Evolutionary conservation across 2,113 vertebrate genomes (phyloP), one percentile per base, ranked within the genome.

Genomic region (Ivindomyrus marchei): DNA sequence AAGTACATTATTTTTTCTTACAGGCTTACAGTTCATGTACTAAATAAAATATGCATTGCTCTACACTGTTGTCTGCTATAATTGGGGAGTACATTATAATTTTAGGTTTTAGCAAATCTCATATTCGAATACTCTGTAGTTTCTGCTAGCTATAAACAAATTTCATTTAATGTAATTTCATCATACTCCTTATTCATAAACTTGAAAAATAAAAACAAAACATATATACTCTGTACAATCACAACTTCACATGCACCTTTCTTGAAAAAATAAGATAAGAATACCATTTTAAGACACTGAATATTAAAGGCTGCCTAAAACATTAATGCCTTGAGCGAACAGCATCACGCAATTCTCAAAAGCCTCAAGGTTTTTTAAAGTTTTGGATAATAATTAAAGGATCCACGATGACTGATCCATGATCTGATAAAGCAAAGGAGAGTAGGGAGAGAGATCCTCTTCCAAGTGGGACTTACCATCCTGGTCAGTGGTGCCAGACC

Each of bases 271-370:
- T n/a, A 3, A 70, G 8, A 52, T 50, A 90, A 90, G 24, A 70
- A 87, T n/a, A 39, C 84, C 86, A 91, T 93, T 93, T 91, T 89
- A 90, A 90, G 66, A 85, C 90, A 87, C 11, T 90, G 91, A 89
- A 90, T 90, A 91, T 92, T 89, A 92, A 92, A 94, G 88, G 27
- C 88, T 31, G 89, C 49, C 90, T 90, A 89, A 50, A 91, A 91
- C 90, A 92, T 90, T 80, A 92, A 66, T 53, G 90, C 94, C 85
- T 85, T 70, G 2, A 89, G 88, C 91, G 90, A 90, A 83, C 88
- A 27, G 58, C 15, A 87, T 90, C 89, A 90, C 87, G 45, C 84
- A 86, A 70, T 90, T 90, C 66, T 87, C 42, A 87, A 66, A 84
- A 87, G 27, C 89, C 89, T 83, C 42, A 89, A 89, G 27, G 83